Percentiles rank a stretch among this genome's conserved stretches.
Evolutionary conservation across 2,113 vertebrate genomes (phyloP).

Genomic region (Zosterops hypoxanthus): DNA sequence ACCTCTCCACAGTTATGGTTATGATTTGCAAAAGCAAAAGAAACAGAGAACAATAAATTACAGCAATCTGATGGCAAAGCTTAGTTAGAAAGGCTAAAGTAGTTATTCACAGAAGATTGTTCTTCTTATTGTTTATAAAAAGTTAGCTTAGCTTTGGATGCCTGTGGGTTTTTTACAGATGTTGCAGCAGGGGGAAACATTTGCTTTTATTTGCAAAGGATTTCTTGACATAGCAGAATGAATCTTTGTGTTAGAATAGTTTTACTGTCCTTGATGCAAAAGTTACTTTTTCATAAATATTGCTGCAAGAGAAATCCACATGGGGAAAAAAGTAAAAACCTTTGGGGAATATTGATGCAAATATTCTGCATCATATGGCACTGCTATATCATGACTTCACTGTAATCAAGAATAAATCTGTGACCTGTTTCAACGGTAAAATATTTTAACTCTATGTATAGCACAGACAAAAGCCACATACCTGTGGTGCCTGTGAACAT

Average conservation of each 20-base stretch:
- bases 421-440: not conserved
- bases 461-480: not conserved
- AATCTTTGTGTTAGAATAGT: not conserved
- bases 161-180: not conserved
- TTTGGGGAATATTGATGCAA: not conserved
- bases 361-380: not conserved
- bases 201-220: constrained; percentile 9
- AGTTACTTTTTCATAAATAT: not conserved
- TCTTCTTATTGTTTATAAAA: not conserved
- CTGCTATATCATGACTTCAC: not conserved
- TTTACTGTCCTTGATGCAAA: not conserved
- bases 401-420: not conserved
- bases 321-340: not conserved
- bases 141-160: not conserved
- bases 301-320: not conserved
- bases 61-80: not conserved
- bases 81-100: not conserved
- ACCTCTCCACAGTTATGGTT: not conserved
- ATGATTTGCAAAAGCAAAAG: constrained; percentile 23
- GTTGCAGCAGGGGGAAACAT: not conserved
- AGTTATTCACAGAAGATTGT: constrained; percentile 1
- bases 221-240: not conserved
- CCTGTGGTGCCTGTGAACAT: not conserved
- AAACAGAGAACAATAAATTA: not conserved
- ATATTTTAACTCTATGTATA: not conserved